These are phyloP conservation scores for Cheilosia variabilis DNA, from an alignment of 2,888 invertebrate species.

Conservation along the genomic window DNA sequence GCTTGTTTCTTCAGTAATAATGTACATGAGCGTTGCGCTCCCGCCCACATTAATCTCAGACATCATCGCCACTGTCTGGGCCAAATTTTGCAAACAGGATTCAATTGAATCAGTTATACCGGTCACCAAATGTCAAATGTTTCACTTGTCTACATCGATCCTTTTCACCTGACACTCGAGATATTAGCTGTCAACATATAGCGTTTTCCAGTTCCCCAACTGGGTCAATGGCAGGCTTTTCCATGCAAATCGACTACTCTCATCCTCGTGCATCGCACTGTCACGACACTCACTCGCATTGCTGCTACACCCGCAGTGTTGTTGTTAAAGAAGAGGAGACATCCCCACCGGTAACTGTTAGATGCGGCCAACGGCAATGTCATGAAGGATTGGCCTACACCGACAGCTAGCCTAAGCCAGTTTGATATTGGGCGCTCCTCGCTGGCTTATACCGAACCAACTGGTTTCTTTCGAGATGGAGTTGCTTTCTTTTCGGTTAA, in stretches of 20 bases:
- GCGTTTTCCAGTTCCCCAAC: slow-evolving; percentile 49
- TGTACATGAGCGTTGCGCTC: not conserved
- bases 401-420: slow-evolving; percentile 53
- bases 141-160: not conserved
- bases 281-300: not conserved
- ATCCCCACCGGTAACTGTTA: slow-evolving; percentile 24
- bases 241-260: slow-evolving; percentile 51
- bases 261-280: slow-evolving; percentile 9
- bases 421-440: slow-evolving; percentile 26
- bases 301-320: slow-evolving; percentile 28
- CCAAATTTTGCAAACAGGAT: slow-evolving; percentile 35
- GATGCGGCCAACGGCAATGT: slow-evolving; percentile 19
- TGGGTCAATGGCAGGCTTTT: slow-evolving; percentile 72
- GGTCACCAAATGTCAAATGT: slow-evolving; percentile 40
- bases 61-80: not conserved
- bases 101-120: not conserved
- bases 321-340: slow-evolving; percentile 9
- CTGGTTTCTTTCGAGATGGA: slow-evolving; percentile 11
- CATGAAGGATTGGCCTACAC: slow-evolving; percentile 25
- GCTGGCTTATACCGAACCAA: slow-evolving; percentile 13
- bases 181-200: slow-evolving; percentile 1
- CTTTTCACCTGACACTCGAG: slow-evolving; percentile 42
- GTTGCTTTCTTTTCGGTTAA: slow-evolving; percentile 70
- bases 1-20: not conserved
- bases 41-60: not conserved